phyloP scores from a whole-genome alignment of 2,888 invertebrate genomes.

The Dolichopus griseipennis region DNA sequence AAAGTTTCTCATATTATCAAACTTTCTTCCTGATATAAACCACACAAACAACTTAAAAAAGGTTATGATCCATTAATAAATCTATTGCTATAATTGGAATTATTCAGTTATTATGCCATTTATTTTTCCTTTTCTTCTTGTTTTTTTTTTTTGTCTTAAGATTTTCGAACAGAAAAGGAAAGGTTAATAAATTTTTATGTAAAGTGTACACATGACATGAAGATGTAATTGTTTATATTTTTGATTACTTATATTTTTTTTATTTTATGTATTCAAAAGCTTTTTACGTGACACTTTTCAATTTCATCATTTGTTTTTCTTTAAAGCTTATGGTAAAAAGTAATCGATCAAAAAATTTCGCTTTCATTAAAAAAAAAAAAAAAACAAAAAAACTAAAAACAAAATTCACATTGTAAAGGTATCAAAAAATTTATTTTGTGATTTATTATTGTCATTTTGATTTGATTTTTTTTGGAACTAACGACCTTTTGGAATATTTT shows the following conservation, averaged over 20 bases:
- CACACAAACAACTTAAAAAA: not conserved
- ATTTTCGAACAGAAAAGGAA: not conserved
- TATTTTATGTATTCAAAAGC: not conserved
- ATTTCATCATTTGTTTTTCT: not conserved
- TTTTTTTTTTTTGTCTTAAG: too few species aligned
- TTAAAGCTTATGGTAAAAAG: not conserved
- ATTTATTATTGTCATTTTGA: not conserved
- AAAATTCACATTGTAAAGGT: not conserved
- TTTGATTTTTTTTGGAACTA: not conserved
- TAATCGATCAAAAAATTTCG: not conserved
- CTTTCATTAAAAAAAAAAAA: not conserved
- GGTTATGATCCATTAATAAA: conserved; percentile 1
- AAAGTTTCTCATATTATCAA: not conserved
- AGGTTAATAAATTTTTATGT: not conserved
- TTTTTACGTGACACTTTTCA: not conserved
- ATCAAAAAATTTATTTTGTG: not conserved
- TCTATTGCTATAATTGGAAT: not conserved
- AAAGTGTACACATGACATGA: not conserved
- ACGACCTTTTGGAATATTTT: not conserved
- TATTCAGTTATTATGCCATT: not conserved
- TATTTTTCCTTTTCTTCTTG: not conserved
- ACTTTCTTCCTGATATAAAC: not conserved
- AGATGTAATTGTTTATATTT: not conserved
- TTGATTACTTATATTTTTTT: too few species aligned
- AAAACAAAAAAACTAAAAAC: too few species aligned